Evolutionary conservation across 1,140 invertebrate species (phyloP), one percentile per base, ranked within the genome.

Genomic region (Drosophila teissieri): DNA sequence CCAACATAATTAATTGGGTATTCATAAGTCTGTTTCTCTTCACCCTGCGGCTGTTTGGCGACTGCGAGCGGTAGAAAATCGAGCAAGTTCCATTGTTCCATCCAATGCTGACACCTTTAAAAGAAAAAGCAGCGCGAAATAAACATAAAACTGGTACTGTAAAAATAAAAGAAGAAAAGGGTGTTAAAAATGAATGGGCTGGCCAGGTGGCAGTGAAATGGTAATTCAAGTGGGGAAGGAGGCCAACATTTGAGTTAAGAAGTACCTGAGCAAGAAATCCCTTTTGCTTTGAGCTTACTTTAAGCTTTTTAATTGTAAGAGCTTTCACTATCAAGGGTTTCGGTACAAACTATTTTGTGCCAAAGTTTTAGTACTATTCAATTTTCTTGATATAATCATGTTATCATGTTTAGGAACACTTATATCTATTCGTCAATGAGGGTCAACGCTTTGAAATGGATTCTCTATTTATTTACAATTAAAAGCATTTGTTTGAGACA

Each of bases 1-100:
- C 67, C 83, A 86, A 88, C 79, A 88, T 88, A 82, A 86, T 86
- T 83, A 86, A 86, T 86, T 86, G 83, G 63, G 79, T 88, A 86
- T 86, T 86, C 83, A 88, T 67, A 74, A 77, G 61, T 19, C 40
- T 31, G 37, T 17, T 60, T 14, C 56, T 56, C 55, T 61, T 53
- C 52, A 46, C 49, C 46, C 62, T 24, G 54, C 63, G 61, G 56
- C 44, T 52, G 75, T 53, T 63, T 52, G 56, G 60, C 65, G 75
- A 58, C 67, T 51, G 53, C 57, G 55, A 63, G 49, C 60, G 75
- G 69, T 81, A 85, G 83, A 88, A 86, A 86, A 60, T 64, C 76
- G 58, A 67, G 58, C 64, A 15, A 55, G 51, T 55, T 55, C 82
- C 64, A 85, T 85, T 85, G 81, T 85, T 74, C 48, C 56, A 42